Conservation (phyloP, 2,113 vertebrate genomes). For the Saguinus midas region DNA sequence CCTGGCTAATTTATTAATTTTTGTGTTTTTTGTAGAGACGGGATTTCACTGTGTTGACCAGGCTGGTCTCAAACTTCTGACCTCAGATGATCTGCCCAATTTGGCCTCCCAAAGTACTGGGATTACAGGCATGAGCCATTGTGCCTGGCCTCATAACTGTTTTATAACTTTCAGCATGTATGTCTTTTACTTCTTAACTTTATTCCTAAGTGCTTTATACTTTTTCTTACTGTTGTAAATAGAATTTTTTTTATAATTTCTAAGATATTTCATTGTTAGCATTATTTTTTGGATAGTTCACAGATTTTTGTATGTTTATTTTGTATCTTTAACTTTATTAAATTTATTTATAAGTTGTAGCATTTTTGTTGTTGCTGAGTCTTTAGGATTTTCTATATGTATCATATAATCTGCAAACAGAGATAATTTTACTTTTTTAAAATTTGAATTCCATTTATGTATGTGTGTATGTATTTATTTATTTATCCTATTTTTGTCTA, state of each 20-base stretch:
- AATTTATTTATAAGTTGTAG: not conserved
- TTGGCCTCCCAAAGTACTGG: too few species aligned
- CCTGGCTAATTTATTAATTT: too few species aligned
- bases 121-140: too few species aligned
- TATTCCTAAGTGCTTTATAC: not conserved
- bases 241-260: not conserved
- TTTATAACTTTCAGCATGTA: not conserved
- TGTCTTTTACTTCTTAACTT: not conserved
- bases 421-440: not conserved
- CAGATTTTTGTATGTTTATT: not conserved
- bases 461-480: not conserved
- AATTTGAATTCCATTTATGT: not conserved
- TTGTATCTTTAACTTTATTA: not conserved
- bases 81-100: too few species aligned
- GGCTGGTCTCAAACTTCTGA: too few species aligned
- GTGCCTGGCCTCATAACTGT: too few species aligned
- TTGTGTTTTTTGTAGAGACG: too few species aligned
- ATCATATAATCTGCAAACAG: not conserved
- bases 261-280: not conserved
- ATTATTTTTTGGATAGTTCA: not conserved
- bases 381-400: not conserved
- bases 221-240: not conserved
- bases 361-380: not conserved
- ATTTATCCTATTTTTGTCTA: not conserved
- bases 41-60: too few species aligned